Evolutionary conservation across 1,140 invertebrate species (phyloP), one percentile per base, ranked within the genome.

Genomic region (Zaprionus nigranus): DNA sequence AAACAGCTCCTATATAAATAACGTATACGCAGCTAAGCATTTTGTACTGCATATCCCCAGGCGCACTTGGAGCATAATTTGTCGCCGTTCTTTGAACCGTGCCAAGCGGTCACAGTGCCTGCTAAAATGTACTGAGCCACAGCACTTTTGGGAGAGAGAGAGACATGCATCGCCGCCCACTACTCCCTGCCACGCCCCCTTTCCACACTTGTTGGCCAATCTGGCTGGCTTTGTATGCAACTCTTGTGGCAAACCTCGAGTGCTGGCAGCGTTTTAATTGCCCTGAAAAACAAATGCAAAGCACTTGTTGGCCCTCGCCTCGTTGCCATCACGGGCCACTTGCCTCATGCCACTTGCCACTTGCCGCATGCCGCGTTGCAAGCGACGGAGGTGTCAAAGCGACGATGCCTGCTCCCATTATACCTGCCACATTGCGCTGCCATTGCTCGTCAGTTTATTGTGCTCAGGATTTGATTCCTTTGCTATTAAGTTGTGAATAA

Each of bases 221-320:
- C 64, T 75, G 72, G 72, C 38, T 72, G 68, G 68, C 68, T 78
- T 78, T 78, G 69, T 74, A 66, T 61, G 78, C 67, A 70, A 78
- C 83, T 83, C 88, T 83, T 84, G 84, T 88, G 84, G 80, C 83
- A 78, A 75, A 40, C 68, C 64, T 58, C 60, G 61, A 65, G 64
- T 65, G 74, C 54, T 15, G 40, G 46, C 60, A 51, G 26, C 63
- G 67, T 87, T 87, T 87, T 87, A 87, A 87, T 87, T 87, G 84
- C 84, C 88, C 74, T 88, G 78, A 79, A 87, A 88, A 88, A 84
- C 88, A 88, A 87, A 88, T 77, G 78, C 84, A 88, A 88, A 87
- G 88, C 84, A 87, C 84, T 87, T 87, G 84, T 87, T 87, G 84
- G 81, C 83, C n/a, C n/a, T n/a, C 60, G 76, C 73, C 67, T 56